Conservation (phyloP, 2,888 invertebrate species). For the Pristionchus arcanus region DNA sequence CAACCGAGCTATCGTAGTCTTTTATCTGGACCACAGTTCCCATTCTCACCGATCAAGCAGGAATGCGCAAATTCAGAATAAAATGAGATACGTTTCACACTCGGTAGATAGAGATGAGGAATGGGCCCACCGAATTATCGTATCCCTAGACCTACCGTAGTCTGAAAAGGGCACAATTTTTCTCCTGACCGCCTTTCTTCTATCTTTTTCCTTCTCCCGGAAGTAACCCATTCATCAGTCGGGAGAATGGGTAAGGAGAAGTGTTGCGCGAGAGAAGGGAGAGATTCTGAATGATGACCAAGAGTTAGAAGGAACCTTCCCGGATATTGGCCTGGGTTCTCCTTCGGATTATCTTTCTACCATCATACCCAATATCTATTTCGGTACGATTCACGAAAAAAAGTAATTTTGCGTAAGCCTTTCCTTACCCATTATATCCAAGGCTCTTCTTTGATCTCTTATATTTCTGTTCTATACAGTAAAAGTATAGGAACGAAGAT, state of each 20-base stretch:
- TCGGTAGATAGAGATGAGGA: too few species aligned
- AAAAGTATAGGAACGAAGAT: not conserved
- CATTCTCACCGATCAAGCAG: too few species aligned
- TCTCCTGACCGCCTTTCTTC: not conserved
- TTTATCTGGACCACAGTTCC: not conserved
- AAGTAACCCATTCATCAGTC: slow-evolving; percentile 17
- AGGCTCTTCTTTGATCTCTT: not conserved
- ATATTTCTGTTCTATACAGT: not conserved
- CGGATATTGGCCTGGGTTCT: not conserved
- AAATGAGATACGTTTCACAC: too few species aligned
- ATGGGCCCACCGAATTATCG: not conserved
- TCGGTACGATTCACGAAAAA: too few species aligned
- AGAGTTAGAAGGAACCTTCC: not conserved
- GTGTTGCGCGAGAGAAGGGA: slow-evolving; percentile 16
- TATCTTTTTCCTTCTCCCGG: not conserved
- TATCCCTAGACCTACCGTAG: not conserved
- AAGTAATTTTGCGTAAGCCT: not conserved
- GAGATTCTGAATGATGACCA: not conserved
- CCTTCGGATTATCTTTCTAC: not conserved
- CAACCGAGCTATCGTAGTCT: not conserved
- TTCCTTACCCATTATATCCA: not conserved
- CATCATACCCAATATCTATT: not conserved
- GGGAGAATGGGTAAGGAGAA: not conserved
- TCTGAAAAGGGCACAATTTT: not conserved
- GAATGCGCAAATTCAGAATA: too few species aligned